Conservation (phyloP, 2,888 invertebrate genomes). For the Drosophila greeni region DNA sequence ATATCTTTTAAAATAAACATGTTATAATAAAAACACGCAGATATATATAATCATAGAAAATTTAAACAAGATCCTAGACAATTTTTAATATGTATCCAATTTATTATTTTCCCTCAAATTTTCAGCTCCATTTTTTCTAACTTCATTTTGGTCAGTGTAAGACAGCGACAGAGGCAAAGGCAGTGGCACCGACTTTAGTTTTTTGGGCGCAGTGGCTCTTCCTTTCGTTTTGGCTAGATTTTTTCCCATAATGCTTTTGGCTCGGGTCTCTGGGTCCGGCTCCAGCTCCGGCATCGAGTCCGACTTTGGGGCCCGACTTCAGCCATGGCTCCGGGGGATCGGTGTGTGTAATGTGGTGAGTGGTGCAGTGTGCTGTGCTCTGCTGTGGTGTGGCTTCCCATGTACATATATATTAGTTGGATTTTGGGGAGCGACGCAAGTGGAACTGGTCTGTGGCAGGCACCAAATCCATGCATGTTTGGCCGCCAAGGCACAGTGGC, state of each 20-base stretch:
- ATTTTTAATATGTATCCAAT: background rate
- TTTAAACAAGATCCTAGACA: background rate
- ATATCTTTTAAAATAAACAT: background rate
- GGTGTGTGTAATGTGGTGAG: slow-evolving; percentile 17
- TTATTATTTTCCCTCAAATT: background rate
- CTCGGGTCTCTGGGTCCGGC: slow-evolving; percentile 37
- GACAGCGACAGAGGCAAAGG: slow-evolving; percentile 31
- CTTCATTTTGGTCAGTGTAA: background rate
- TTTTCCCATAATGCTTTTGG: slow-evolving; percentile 76
- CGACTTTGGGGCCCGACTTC: slow-evolving; percentile 40
- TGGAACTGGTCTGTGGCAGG: slow-evolving; percentile 68
- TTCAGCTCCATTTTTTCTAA: background rate
- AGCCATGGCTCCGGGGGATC: slow-evolving; percentile 23
- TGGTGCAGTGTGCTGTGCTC: slow-evolving; percentile 10
- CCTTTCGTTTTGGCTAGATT: slow-evolving; percentile 77
- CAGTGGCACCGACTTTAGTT: slow-evolving; percentile 34
- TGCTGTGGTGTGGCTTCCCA: slow-evolving; percentile 44
- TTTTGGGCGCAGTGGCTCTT: slow-evolving; percentile 73
- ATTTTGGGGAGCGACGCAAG: slow-evolving; percentile 74
- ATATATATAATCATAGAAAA: background rate
- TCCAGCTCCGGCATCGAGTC: slow-evolving; percentile 19
- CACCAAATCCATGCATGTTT: slow-evolving; percentile 52
- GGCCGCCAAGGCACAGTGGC: slow-evolving; percentile 26
- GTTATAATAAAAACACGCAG: background rate
- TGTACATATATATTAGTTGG: slow-evolving; percentile 61